phyloP scores from a whole-genome alignment of 2,797 vertebrate species.

The Anguilla pacifica region DNA sequence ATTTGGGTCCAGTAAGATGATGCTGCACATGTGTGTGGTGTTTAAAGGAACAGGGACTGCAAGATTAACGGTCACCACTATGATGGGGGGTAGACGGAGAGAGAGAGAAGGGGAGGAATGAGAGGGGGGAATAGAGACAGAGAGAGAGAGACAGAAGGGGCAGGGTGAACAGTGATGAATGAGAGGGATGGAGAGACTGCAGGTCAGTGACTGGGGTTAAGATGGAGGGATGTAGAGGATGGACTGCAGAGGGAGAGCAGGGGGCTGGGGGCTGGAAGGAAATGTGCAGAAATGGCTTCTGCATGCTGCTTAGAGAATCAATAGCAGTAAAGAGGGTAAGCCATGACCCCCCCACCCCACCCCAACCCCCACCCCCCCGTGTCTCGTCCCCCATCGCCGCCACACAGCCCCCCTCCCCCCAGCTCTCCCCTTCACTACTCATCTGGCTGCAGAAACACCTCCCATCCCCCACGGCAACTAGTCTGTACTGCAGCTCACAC shows the following conservation, averaged over 20 bases:
- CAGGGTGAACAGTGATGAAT: too few species aligned
- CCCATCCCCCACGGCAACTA: conserved; percentile 6
- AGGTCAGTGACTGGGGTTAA: background rate
- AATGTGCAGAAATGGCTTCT: conserved; percentile 80
- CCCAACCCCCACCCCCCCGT: conserved; percentile 29
- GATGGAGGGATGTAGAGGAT: background rate
- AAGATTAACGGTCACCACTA: too few species aligned
- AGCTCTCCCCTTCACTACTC: conserved; percentile 15
- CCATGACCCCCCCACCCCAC: conserved; percentile 62
- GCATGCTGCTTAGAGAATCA: conserved; percentile 79
- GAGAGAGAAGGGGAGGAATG: too few species aligned
- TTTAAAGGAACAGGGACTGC: too few species aligned
- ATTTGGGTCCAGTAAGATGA: too few species aligned
- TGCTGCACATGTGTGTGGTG: too few species aligned
- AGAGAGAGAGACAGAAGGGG: conserved; percentile 37
- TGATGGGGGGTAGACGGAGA: too few species aligned
- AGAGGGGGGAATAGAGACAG: background rate
- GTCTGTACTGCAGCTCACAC: background rate
- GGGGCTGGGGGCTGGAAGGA: conserved; percentile 60
- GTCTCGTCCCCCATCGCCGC: conserved; percentile 19
- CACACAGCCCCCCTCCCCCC: background rate
- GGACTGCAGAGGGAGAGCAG: conserved; percentile 36
- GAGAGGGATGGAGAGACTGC: background rate
- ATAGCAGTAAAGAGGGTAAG: conserved; percentile 74
- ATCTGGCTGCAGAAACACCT: conserved; percentile 4